These are phyloP conservation scores for Atrina japonica DNA, from an alignment of 2,888 invertebrate species.

Conservation along the genomic window DNA sequence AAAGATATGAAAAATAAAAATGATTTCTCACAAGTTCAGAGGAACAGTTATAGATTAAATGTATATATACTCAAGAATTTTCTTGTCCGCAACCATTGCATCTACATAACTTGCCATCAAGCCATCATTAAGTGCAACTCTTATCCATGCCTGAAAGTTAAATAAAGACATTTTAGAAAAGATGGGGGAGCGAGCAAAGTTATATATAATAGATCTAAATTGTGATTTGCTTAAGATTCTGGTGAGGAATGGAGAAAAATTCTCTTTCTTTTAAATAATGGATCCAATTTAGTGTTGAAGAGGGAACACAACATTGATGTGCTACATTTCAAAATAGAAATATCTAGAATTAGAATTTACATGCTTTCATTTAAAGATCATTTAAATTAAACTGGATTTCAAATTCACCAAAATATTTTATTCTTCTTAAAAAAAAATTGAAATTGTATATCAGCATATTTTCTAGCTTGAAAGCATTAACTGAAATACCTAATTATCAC, in stretches of 20 bases:
- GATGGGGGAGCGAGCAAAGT: not conserved
- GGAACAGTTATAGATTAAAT: too few relatives aligned
- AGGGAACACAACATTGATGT: too few relatives aligned
- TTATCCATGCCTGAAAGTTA: slow-evolving; percentile 89
- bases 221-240: not conserved
- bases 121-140: slow-evolving; percentile 93
- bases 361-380: too few relatives aligned
- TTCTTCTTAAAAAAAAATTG: too few relatives aligned
- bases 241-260: not conserved
- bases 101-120: slow-evolving; percentile 92
- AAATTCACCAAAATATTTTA: too few relatives aligned
- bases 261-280: not conserved
- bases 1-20: not conserved
- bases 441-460: too few relatives aligned
- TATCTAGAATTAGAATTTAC: too few relatives aligned
- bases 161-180: not conserved
- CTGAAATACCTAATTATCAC: too few relatives aligned
- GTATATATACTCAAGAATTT: slow-evolving; percentile 84
- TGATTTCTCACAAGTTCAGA: not conserved
- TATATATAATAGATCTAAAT: not conserved
- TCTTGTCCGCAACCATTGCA: slow-evolving; percentile 89
- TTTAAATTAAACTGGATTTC: too few relatives aligned
- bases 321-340: too few relatives aligned
- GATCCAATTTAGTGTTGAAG: too few relatives aligned
- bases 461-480: too few relatives aligned